These are phyloP conservation scores for Sesamia nonagrioides DNA, from an alignment of 1,140 invertebrate species.

Conservation along the genomic window DNA sequence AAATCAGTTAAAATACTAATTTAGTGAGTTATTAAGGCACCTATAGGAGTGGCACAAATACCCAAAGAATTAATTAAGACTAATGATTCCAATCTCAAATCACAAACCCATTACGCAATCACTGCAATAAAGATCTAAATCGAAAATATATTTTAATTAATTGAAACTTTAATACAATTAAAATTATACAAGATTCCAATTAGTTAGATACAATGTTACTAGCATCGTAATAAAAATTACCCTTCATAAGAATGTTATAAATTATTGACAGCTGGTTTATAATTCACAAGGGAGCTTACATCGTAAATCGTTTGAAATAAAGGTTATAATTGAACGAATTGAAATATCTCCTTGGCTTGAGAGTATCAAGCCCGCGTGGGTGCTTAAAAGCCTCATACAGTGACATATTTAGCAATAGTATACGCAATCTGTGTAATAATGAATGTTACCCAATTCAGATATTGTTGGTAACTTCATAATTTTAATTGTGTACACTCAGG, in stretches of 20 bases:
- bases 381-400: constrained; percentile 47
- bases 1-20: not conserved
- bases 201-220: constrained; percentile 41
- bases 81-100: not conserved
- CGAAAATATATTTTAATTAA: constrained; percentile 40
- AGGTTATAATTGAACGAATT: constrained; percentile 19
- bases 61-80: not conserved
- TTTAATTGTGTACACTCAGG: constrained; percentile 14
- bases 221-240: constrained; percentile 43
- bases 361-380: constrained; percentile 33
- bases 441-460: constrained; percentile 44
- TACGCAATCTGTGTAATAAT: constrained; percentile 46
- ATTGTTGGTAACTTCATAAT: constrained; percentile 38
- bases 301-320: constrained; percentile 9
- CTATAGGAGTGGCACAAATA: not conserved
- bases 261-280: constrained; percentile 40
- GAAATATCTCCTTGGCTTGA: constrained; percentile 48
- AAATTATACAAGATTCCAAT: constrained; percentile 46
- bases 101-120: constrained; percentile 8
- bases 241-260: constrained; percentile 47
- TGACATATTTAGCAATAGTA: constrained; percentile 46
- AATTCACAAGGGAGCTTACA: constrained; percentile 14
- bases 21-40: not conserved
- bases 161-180: constrained; percentile 45
- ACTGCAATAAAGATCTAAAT: constrained; percentile 29